Evolutionary conservation across 2,113 vertebrate genomes (phyloP).

Genomic region (Grallaria varia): DNA sequence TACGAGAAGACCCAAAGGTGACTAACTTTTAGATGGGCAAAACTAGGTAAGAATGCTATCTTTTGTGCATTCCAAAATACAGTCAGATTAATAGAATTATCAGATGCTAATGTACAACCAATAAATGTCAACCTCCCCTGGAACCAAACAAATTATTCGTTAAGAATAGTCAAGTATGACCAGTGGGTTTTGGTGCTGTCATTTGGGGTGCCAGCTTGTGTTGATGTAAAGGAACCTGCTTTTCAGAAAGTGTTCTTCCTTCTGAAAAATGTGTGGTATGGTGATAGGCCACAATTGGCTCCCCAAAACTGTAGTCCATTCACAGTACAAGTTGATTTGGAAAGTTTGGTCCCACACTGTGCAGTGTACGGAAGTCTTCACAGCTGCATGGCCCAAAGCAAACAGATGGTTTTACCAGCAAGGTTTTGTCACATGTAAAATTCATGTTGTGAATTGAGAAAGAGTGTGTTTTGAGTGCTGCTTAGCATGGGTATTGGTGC

Average conservation of each 20-base stretch:
- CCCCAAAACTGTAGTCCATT: background rate
- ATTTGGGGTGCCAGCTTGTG: background rate
- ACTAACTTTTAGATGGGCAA: background rate
- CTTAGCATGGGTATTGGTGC: background rate
- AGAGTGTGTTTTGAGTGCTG: background rate
- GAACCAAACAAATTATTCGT: background rate
- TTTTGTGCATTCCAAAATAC: background rate
- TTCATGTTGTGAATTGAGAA: background rate
- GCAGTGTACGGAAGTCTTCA: background rate
- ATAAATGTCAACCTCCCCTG: background rate
- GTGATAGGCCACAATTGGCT: background rate
- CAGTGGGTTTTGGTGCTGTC: background rate
- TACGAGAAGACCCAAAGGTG: background rate
- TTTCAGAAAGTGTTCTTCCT: background rate
- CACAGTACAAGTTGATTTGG: background rate
- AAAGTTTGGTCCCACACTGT: background rate
- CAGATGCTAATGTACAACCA: background rate
- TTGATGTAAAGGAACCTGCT: background rate
- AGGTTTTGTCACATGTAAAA: background rate
- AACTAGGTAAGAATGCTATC: background rate
- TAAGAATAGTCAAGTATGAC: background rate
- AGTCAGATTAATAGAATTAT: background rate
- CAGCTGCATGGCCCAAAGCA: conserved; percentile 26
- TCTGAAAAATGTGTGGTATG: background rate
- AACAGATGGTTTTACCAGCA: background rate